A percentile compares a stretch with the other conserved stretches of the same genome.
phyloP scores from a whole-genome alignment of 2,797 vertebrate species.

The Chromis chromis region DNA sequence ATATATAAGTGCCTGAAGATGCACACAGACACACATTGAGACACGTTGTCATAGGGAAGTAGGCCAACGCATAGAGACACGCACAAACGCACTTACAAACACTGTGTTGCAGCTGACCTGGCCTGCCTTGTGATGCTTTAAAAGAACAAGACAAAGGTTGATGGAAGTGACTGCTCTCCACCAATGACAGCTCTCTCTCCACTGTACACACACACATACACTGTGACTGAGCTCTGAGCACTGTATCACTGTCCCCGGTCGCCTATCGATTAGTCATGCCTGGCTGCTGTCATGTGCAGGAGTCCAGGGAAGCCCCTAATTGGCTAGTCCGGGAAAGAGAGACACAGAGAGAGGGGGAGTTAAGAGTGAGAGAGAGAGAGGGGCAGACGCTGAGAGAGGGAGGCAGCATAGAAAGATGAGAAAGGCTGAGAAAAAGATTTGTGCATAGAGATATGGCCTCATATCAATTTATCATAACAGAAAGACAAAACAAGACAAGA shows the following conservation, averaged over 20 bases:
- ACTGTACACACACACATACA: conserved; percentile 22
- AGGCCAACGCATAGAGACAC: conserved; percentile 60
- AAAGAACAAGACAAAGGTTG: conserved; percentile 76
- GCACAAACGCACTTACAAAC: conserved; percentile 28
- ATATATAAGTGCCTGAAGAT: neutral
- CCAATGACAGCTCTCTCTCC: conserved; percentile 63
- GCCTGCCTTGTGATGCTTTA: conserved; percentile 62
- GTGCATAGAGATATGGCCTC: conserved; percentile 32
- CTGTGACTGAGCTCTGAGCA: conserved; percentile 50
- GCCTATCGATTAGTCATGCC: conserved; percentile 91
- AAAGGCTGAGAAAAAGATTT: conserved; percentile 47
- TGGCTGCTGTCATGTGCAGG: conserved; percentile 87
- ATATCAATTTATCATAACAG: conserved; percentile 34
- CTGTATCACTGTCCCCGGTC: conserved; percentile 68
- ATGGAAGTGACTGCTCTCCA: conserved; percentile 58
- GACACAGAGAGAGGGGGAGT: conserved; percentile 47
- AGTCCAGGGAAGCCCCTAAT: conserved; percentile 88
- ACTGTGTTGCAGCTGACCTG: conserved; percentile 60
- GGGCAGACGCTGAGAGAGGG: conserved; percentile 53
- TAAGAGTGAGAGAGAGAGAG: conserved; percentile 50
- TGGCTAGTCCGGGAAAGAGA: conserved; percentile 78
- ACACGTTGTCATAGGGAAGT: conserved; percentile 52
- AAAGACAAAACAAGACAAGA: conserved; percentile 25
- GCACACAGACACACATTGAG: conserved; percentile 9
- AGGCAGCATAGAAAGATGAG: conserved; percentile 69